A percentile compares a stretch with the other conserved stretches of the same genome.
Conservation (phyloP, 2,888 invertebrate species). For the Caenorhabditis sulstoni region DNA sequence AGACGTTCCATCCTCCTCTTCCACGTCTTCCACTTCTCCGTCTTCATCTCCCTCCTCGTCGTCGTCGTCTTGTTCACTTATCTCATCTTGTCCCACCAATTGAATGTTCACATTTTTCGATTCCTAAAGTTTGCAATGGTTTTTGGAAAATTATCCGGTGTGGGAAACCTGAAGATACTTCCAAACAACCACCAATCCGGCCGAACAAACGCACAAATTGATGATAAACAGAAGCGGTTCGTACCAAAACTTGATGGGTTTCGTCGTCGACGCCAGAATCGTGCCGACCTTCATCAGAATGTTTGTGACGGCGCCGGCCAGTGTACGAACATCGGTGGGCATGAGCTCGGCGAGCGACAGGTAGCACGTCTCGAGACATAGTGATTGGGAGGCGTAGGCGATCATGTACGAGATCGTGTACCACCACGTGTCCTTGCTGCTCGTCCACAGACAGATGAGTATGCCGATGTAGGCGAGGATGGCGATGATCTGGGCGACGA, state of each 20-base stretch:
- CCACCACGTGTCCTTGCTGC: constrained; percentile 42
- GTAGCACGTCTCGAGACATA: constrained; percentile 44
- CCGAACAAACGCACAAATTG: constrained; percentile 24
- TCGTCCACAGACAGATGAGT: constrained; percentile 32
- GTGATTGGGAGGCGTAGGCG: constrained; percentile 44
- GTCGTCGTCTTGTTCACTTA: constrained; percentile 14
- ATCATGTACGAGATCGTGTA: constrained; percentile 41
- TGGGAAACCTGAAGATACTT: constrained; percentile 30
- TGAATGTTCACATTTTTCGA: constrained; percentile 46
- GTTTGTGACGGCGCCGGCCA: constrained; percentile 37
- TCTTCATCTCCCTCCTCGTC: background rate
- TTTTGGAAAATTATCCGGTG: too few species aligned
- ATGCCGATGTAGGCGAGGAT: constrained; percentile 25
- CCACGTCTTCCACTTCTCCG: background rate
- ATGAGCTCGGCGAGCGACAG: constrained; percentile 47
- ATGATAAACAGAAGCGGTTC: constrained; percentile 45
- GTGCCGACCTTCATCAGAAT: constrained; percentile 46
- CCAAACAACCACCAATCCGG: constrained; percentile 26
- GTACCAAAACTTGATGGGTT: constrained; percentile 48
- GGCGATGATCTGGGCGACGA: constrained; percentile 37
- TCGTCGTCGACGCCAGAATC: constrained; percentile 49
- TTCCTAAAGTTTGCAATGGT: too few species aligned
- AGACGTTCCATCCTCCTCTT: constrained; percentile 1
- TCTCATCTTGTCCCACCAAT: constrained; percentile 42
- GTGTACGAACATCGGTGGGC: constrained; percentile 47